Base-by-base conservation (phyloP, 2,797 vertebrate genomes). In the Rhadinocentrus ornatus region DNA sequence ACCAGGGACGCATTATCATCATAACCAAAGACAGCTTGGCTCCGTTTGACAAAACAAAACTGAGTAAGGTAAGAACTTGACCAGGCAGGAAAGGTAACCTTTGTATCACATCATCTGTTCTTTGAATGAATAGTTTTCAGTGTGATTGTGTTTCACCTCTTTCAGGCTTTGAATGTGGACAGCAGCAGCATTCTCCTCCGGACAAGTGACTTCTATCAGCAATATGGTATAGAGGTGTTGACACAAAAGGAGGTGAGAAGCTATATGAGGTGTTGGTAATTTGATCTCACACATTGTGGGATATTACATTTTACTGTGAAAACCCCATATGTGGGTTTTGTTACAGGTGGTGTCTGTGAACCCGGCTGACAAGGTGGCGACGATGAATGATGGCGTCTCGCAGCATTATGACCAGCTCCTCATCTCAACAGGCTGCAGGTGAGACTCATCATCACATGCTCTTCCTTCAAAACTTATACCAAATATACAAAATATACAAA, bases 401-500 rank as follows among this genome's bases (percentile, higher is more conserved):
- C 96, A 95, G 74, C 84, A 12, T 24, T 98, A 96, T 27, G 81
- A 96, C 50, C 93, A 94, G 83, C 92, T 98, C 44, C 93, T 98
- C 60, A 90, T 98, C n/a, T 92, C 96, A 22, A 96, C 95, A 0
- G 96, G 96, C 62, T 94, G 95, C 73, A 94, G 93, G 96, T 96
- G 59, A 86, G 82, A 54, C 31, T 2, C 18, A 1, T 9, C 32
- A 39, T 50, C 32, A 3, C 7, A 1, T 48, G 10, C 20, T 26
- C 20, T 50, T 32, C 9, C 29, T 32, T 39, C 15, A 13, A 55
- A 5, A 13, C 12, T 32, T 59, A 29, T n/a, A n/a, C n/a, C n/a
- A n/a, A n/a, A n/a, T n/a, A n/a, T n/a, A n/a, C n/a, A n/a, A n/a
- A 6, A n/a, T 8, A 22, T 56, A 12, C 15, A 37, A 29, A 59